These are phyloP conservation scores for Myiozetetes cayanensis DNA, from an alignment of 2,113 vertebrate species.

Conservation along the genomic window DNA sequence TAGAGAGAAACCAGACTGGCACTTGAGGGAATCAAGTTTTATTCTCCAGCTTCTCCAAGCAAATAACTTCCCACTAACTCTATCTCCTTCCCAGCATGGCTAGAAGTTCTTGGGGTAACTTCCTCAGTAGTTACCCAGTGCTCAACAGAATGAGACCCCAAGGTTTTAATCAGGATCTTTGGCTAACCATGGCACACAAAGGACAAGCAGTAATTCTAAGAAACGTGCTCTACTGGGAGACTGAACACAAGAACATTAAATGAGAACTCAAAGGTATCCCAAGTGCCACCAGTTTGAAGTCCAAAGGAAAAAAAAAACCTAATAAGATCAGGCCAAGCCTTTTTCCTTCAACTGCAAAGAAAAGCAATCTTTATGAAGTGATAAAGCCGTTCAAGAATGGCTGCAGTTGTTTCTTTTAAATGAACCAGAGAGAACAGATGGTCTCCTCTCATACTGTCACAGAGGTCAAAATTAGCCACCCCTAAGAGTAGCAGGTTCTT, in stretches of 20 bases:
- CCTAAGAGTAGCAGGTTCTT: conserved; percentile 38
- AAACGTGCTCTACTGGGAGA: background rate
- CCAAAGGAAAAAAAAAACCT: background rate
- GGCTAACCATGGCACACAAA: background rate
- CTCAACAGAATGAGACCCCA: accelerated
- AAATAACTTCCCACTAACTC: background rate
- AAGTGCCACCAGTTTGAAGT: background rate
- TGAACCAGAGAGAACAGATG: conserved; percentile 41
- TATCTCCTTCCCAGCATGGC: background rate
- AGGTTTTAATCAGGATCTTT: background rate
- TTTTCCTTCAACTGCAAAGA: background rate
- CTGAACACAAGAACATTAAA: background rate
- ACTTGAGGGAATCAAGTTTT: background rate
- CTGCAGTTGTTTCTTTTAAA: conserved; percentile 7
- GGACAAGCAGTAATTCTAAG: background rate
- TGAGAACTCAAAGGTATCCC: background rate
- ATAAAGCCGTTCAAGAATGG: background rate
- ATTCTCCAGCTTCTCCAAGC: background rate
- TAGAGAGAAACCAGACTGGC: background rate
- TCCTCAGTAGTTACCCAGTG: background rate
- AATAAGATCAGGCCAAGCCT: background rate
- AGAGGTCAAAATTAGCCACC: conserved; percentile 45
- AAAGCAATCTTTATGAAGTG: background rate
- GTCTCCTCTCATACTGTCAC: conserved; percentile 11
- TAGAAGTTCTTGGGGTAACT: background rate